Percentiles rank a stretch among this genome's conserved stretches.
phyloP scores from a whole-genome alignment of 1,140 invertebrate genomes.

The Zaprionus capensis region DNA sequence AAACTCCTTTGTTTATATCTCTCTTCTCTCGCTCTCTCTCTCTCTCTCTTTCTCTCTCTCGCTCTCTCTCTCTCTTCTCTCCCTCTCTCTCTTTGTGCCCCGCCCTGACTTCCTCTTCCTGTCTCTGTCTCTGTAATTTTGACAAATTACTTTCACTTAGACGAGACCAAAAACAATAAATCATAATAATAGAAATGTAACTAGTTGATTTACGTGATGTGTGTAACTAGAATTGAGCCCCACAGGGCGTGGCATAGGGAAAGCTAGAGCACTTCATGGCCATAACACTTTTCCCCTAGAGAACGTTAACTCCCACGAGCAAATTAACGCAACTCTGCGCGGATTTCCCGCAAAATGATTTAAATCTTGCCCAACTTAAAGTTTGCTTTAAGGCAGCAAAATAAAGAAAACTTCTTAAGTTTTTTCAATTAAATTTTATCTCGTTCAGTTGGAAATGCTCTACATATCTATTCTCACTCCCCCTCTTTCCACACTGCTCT shows the following conservation, averaged over 20 bases:
- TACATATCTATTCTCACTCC: not conserved
- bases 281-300: not conserved
- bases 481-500: not conserved
- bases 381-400: not conserved
- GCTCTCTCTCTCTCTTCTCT: not conserved
- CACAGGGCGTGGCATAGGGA: not conserved
- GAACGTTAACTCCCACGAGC: not conserved
- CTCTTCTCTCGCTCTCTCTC: not conserved
- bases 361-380: not conserved
- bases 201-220: conserved; percentile 7
- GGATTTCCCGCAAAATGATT: not conserved
- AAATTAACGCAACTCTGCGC: not conserved
- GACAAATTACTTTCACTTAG: conserved; percentile 3
- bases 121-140: not conserved
- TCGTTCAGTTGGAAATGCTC: not conserved
- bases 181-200: conserved; percentile 4
- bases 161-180: conserved; percentile 4
- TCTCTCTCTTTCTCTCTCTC: not conserved
- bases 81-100: not conserved
- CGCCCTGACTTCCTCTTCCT: not conserved
- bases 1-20: not conserved
- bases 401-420: not conserved
- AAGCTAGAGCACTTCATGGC: not conserved
- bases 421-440: not conserved
- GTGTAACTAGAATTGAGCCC: not conserved